These are phyloP conservation scores for Remorina albescens DNA, from an alignment of 2,797 vertebrate species.

Conservation along the genomic window DNA sequence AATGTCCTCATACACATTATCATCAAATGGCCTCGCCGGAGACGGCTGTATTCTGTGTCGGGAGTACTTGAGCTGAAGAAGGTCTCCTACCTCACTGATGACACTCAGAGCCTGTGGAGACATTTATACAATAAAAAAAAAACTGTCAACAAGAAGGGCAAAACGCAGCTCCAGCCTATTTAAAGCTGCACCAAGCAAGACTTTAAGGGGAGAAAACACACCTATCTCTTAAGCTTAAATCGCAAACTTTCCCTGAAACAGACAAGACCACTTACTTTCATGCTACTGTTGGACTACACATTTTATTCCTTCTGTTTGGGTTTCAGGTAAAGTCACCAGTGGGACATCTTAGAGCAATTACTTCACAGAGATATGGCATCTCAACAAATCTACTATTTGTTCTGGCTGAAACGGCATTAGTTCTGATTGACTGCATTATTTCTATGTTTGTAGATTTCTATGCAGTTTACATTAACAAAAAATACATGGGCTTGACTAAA, in stretches of 20 bases:
- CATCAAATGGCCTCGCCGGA: slow-evolving; percentile 85
- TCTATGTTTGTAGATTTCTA: background rate
- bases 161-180: slow-evolving; percentile 11
- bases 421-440: no score
- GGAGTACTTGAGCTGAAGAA: slow-evolving; percentile 91
- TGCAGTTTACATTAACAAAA: background rate
- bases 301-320: background rate
- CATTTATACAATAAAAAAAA: slow-evolving; percentile 43
- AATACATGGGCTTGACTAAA: background rate
- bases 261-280: slow-evolving; percentile 22
- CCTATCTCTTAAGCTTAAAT: slow-evolving; percentile 19
- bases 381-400: background rate
- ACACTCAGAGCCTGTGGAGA: slow-evolving; percentile 87
- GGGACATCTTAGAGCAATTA: background rate
- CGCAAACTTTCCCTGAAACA: slow-evolving; percentile 20
- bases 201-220: slow-evolving; percentile 11
- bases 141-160: slow-evolving; percentile 41
- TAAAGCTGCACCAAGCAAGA: slow-evolving; percentile 13
- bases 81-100: slow-evolving; percentile 90
- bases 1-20: slow-evolving; percentile 66
- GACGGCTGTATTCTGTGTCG: slow-evolving; percentile 85
- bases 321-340: background rate
- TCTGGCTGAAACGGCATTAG: background rate
- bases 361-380: background rate
- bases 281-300: slow-evolving; percentile 1